Conservation (phyloP, 2,888 invertebrate species). For the Teleogryllus oceanicus region DNA sequence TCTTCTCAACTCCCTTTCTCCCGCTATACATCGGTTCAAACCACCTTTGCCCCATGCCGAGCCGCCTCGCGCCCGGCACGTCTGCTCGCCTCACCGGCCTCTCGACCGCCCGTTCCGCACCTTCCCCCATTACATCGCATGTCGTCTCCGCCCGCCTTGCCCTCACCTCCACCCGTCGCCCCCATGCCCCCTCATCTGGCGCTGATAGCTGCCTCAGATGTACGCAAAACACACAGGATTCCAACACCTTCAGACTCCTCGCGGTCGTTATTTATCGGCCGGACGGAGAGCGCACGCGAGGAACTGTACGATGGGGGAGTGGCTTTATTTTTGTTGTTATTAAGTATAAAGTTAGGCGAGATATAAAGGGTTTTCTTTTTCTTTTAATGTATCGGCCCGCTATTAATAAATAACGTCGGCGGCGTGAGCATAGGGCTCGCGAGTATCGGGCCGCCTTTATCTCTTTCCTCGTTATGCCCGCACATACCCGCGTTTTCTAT, state of each 20-base stretch:
- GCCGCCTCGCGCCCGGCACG: too few species aligned
- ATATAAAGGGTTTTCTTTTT: neutral
- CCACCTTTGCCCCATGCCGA: too few species aligned
- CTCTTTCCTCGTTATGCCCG: neutral
- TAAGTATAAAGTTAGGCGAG: conserved; percentile 7
- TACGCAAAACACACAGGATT: neutral
- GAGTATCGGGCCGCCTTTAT: neutral
- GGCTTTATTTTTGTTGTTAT: conserved; percentile 7
- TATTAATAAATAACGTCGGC: neutral
- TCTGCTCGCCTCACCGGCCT: too few species aligned
- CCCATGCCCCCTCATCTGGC: neutral
- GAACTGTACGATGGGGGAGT: neutral
- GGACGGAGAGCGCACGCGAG: neutral
- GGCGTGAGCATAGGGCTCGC: neutral
- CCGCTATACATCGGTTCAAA: neutral
- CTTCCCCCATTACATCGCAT: too few species aligned
- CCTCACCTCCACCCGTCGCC: too few species aligned
- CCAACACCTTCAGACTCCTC: neutral
- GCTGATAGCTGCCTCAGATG: neutral
- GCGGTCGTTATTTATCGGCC: neutral
- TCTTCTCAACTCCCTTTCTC: neutral
- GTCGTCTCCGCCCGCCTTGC: too few species aligned
- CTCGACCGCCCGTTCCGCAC: too few species aligned
- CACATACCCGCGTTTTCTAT: neutral
- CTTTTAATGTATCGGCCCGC: neutral